A percentile compares a stretch with the other conserved stretches of the same genome.
phyloP scores from a whole-genome alignment of 2,888 invertebrate species.

The Glyphotaelius pellucidus region DNA sequence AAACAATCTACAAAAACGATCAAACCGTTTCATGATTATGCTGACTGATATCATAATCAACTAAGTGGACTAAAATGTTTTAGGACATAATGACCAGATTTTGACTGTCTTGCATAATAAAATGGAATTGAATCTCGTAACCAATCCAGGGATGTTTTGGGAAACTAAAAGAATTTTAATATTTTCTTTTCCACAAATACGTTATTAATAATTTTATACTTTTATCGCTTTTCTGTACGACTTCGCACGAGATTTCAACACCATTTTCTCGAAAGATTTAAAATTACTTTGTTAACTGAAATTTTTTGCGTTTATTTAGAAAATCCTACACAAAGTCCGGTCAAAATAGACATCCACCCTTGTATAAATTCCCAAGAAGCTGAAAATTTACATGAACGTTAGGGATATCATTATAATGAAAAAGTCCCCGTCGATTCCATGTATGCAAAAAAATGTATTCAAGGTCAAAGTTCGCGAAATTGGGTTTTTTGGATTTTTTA shows the following conservation, averaged over 20 bases:
- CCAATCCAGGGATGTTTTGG: neutral
- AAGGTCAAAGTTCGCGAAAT: too few relatives aligned
- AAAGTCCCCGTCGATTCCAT: too few relatives aligned
- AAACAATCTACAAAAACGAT: neutral
- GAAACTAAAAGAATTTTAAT: neutral
- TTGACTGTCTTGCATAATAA: neutral
- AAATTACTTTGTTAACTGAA: too few relatives aligned
- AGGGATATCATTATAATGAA: too few relatives aligned
- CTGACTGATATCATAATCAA: neutral
- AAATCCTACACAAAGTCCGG: too few relatives aligned
- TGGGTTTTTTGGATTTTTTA: too few relatives aligned
- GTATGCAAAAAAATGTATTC: too few relatives aligned
- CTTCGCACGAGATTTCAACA: neutral
- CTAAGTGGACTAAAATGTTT: neutral
- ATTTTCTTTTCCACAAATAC: neutral
- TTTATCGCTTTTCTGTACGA: neutral
- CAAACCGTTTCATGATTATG: slow-evolving; percentile 6
- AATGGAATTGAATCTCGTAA: neutral
- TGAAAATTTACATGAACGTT: too few relatives aligned
- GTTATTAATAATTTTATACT: neutral
- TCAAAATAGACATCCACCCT: too few relatives aligned
- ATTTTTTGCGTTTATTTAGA: too few relatives aligned
- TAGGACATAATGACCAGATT: neutral
- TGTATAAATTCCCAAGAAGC: too few relatives aligned
- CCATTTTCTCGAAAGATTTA: neutral